Percentiles rank a stretch among this genome's conserved stretches.
Evolutionary conservation across 2,888 invertebrate species (phyloP).

Genomic region (Ormyrus pomaceus): DNA sequence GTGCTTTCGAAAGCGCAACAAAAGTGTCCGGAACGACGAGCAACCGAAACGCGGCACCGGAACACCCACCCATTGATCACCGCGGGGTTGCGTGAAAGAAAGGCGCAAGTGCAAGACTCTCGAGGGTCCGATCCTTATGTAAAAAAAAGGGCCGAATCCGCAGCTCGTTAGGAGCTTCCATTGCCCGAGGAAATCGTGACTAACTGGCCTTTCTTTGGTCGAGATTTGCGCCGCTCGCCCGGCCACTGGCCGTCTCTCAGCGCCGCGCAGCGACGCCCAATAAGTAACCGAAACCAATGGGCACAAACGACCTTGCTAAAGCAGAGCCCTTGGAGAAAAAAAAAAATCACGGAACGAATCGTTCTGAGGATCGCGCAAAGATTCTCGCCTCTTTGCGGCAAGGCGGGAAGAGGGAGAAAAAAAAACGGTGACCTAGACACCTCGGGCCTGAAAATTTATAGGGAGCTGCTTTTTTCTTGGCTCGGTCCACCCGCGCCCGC

Average conservation of each 20-base stretch:
- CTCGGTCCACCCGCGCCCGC: not conserved
- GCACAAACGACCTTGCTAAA: slow-evolving; percentile 27
- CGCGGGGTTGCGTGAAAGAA: not conserved
- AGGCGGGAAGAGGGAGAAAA: not conserved
- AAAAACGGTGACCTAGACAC: slow-evolving; percentile 9
- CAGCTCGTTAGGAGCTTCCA: slow-evolving; percentile 44
- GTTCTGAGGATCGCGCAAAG: slow-evolving; percentile 32
- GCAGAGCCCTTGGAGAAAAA: not conserved
- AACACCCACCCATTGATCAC: not conserved
- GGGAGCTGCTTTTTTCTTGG: not conserved
- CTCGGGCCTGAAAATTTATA: not conserved
- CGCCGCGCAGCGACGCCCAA: not conserved
- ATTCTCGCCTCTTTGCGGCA: slow-evolving; percentile 10
- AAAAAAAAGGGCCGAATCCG: slow-evolving; percentile 35
- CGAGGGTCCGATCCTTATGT: slow-evolving; percentile 1
- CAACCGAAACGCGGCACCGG: too few relatives aligned
- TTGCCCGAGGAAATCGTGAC: slow-evolving; percentile 40
- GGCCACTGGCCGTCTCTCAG: not conserved
- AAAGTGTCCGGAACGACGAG: not conserved
- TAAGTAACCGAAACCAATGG: slow-evolving; percentile 14
- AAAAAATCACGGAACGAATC: slow-evolving; percentile 36
- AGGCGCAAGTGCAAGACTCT: slow-evolving; percentile 13
- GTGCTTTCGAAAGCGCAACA: slow-evolving; percentile 22
- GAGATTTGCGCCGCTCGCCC: slow-evolving; percentile 33
- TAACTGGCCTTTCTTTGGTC: slow-evolving; percentile 28